Evolutionary conservation across 1,140 invertebrate species (phyloP).

Genomic region (Halictus rubicundus): DNA sequence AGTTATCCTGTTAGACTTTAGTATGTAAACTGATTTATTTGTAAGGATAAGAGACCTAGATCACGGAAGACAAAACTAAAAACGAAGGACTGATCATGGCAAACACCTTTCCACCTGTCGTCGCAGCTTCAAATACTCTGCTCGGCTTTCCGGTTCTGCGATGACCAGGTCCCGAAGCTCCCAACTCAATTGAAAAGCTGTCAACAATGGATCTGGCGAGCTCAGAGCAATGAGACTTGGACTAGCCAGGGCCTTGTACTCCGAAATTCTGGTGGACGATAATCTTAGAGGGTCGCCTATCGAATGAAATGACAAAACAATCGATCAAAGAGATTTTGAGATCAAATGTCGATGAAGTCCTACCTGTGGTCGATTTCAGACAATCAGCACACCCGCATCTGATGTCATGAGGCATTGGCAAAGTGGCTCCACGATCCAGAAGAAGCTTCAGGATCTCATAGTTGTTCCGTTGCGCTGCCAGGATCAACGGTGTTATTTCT

Average conservation of each 20-base stretch:
- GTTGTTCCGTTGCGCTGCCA: constrained; percentile 96
- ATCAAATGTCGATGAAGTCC: constrained; percentile 58
- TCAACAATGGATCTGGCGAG: constrained; percentile 91
- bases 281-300: constrained; percentile 88
- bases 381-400: constrained; percentile 92
- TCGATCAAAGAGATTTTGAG: too few species aligned
- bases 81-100: too few species aligned
- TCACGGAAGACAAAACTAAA: too few species aligned
- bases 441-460: constrained; percentile 97
- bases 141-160: constrained; percentile 90
- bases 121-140: constrained; percentile 90
- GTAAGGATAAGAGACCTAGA: too few species aligned
- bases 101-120: constrained; percentile 89
- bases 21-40: too few species aligned
- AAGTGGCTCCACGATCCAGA: constrained; percentile 91
- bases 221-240: constrained; percentile 94
- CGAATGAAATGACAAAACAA: too few species aligned
- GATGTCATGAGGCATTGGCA: constrained; percentile 93
- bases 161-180: constrained; percentile 89
- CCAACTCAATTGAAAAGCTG: constrained; percentile 91
- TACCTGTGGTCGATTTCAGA: constrained; percentile 85
- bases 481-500: constrained; percentile 94
- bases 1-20: too few species aligned
- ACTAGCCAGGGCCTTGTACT: constrained; percentile 94
- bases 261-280: constrained; percentile 94